phyloP scores from a whole-genome alignment of 1,140 invertebrate species.

The Halyomorpha halys region DNA sequence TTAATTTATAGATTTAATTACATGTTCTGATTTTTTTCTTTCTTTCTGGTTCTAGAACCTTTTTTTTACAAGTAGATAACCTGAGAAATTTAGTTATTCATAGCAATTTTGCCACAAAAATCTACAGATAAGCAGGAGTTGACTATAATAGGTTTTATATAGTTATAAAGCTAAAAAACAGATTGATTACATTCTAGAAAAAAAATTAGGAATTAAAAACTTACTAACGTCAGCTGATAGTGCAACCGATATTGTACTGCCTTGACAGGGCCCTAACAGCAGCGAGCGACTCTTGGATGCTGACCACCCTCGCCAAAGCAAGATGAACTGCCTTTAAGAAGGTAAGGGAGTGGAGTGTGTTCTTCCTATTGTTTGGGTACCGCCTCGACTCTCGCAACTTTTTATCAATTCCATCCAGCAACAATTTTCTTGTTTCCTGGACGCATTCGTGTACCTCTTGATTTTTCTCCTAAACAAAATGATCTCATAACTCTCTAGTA shows the following conservation, averaged over 20 bases:
- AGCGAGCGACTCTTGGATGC: background rate
- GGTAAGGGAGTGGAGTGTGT: background rate
- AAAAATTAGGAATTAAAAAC: too few relatives aligned
- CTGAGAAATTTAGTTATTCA: too few relatives aligned
- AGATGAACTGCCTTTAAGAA: slow-evolving; percentile 5
- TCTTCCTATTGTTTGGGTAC: background rate
- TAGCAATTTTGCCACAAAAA: too few relatives aligned
- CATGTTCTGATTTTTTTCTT: too few relatives aligned
- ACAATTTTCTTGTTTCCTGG: background rate
- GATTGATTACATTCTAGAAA: too few relatives aligned
- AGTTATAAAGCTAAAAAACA: too few relatives aligned
- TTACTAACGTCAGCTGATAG: background rate
- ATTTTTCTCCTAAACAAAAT: background rate
- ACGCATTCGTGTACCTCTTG: slow-evolving; percentile 2
- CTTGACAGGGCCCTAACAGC: background rate
- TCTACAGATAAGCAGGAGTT: too few relatives aligned
- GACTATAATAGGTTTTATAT: too few relatives aligned
- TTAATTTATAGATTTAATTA: too few relatives aligned
- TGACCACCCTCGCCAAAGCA: background rate
- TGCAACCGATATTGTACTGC: background rate
- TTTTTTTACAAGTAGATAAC: too few relatives aligned
- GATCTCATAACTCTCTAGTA: too few relatives aligned
- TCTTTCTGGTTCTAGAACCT: too few relatives aligned
- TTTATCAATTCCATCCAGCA: background rate
- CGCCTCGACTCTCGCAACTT: background rate